Base-by-base conservation (phyloP, 2,888 invertebrate genomes). In the Pristionchus exspectatus region DNA sequence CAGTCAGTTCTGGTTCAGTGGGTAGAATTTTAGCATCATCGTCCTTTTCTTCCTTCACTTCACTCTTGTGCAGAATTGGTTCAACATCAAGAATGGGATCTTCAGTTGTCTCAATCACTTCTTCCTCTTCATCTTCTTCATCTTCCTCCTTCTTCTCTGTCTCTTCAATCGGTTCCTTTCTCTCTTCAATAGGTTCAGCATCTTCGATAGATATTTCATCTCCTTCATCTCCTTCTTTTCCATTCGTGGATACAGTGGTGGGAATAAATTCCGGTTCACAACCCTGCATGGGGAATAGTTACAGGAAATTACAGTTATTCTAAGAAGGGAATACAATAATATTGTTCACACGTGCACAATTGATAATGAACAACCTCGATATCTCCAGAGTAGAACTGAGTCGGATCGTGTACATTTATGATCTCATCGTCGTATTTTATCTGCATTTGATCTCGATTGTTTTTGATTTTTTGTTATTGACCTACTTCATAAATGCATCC, bases 61-160 rank as follows among this genome's bases (percentile, higher is more conserved):
- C 16, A 89, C 90, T 63, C 90, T 90, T 59, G 85, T 90, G 83
- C 66, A 90, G 85, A 89, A 91, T 77, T 5, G 63, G 90, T 90
- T 12, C 77, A 38, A 38, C 87, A 44, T 77, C 77, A 5, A 77
- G 77, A 9, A 21, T 21, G 10, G 77, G 14, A 44, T 77, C 44
- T 44, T 77, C 77, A 66, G 30, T 89, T 16, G 30, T 90, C 87
- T 14, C 38, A 9, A 86, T 81, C 72, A 27, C 87, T 72, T 56
- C 44, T 21, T 91, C 91, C 14, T 91, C 91, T 33, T 89, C 90
- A 50, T 88, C 74, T 83, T 90, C 91, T 27, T 91, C 91, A 27
- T 89, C 89, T 54, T 89, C 72, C 38, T 84, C 24, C 87, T 30
- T 54, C 74, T 50, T 87, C 38, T 54, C 54, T 27, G 16, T 54